Percentiles rank a stretch among this genome's conserved stretches.
These are phyloP conservation scores for Linnaemya vulpina DNA, from an alignment of 2,888 invertebrate genomes.

Conservation along the genomic window DNA sequence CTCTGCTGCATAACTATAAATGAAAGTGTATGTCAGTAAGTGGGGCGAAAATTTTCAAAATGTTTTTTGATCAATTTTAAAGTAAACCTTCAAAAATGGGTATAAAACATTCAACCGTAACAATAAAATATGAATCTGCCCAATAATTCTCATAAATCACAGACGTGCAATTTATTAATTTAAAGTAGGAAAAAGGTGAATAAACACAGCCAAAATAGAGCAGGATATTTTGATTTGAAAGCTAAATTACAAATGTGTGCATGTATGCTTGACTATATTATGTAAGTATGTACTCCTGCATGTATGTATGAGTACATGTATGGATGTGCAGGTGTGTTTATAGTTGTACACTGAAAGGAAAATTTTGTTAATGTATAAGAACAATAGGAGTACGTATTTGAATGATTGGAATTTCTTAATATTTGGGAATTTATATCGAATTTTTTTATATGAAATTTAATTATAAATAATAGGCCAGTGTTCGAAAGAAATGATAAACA, in stretches of 20 bases:
- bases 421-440: too few relatives aligned
- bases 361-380: too few relatives aligned
- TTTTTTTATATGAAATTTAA: too few relatives aligned
- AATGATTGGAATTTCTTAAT: too few relatives aligned
- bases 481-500: too few relatives aligned
- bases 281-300: neutral
- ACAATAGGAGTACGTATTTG: too few relatives aligned
- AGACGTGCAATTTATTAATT: constrained; percentile 55
- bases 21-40: neutral
- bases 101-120: constrained; percentile 30
- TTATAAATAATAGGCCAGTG: too few relatives aligned
- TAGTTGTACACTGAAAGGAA: too few relatives aligned
- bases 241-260: neutral
- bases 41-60: constrained; percentile 47
- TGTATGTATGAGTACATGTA: too few relatives aligned
- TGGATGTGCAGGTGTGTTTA: too few relatives aligned
- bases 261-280: neutral
- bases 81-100: constrained; percentile 59
- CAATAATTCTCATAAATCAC: constrained; percentile 63
- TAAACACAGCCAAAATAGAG: constrained; percentile 21
- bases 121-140: constrained; percentile 29
- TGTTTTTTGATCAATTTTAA: constrained; percentile 57
- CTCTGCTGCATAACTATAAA: constrained; percentile 5
- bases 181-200: constrained; percentile 47
- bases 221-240: constrained; percentile 52